Evolutionary conservation across 2,888 invertebrate species (phyloP), one percentile per base, ranked within the genome.

Genomic region (Cephus sareptanus): DNA sequence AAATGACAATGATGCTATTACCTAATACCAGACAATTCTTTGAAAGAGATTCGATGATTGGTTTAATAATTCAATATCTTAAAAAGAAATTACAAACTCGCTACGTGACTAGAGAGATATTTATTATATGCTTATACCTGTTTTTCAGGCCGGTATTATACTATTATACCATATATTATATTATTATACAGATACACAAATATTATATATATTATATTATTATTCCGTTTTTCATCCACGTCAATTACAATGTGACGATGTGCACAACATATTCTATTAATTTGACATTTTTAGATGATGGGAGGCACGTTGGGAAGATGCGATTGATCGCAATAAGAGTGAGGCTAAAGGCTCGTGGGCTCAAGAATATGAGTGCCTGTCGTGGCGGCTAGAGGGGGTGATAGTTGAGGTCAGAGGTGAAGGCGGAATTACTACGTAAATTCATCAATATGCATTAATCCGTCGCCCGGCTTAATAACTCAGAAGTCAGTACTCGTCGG

Each of bases 361-460:
- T 56, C 23, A 56, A 56, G 56, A 56, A 23, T 56, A 1, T 56
- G 56, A 23, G 56, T 56, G 56, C 23, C 0, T 56, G 56, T 23
- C 23, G 56, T 6, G 56, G 23, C 56, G 56, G 56, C 9, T 6
- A 56, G 15, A 56, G 15, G 56, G 23, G 9, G 9, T 2, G 23
- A 56, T 56, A 6, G 56, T 56, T 56, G 56, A 56, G 56, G 56
- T 56, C 23, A 56, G 56, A 23, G 56, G 56, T 56, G 23, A 56
- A 15, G 56, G 23, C 23, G 56, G 23, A 71, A 31, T 33, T 31
- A 71, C 13, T 6, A 15, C 71, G 9, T 6, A 33, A 31, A 33
- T 12, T 71, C 71, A 71, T 71, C 71, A 71, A 71, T 71, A 30
- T 71, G 71, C 71, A 71, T 71, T 71, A 33, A 31, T 71, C 9